Conservation (phyloP, 1,140 invertebrate species). For the Drosophila elegans region DNA sequence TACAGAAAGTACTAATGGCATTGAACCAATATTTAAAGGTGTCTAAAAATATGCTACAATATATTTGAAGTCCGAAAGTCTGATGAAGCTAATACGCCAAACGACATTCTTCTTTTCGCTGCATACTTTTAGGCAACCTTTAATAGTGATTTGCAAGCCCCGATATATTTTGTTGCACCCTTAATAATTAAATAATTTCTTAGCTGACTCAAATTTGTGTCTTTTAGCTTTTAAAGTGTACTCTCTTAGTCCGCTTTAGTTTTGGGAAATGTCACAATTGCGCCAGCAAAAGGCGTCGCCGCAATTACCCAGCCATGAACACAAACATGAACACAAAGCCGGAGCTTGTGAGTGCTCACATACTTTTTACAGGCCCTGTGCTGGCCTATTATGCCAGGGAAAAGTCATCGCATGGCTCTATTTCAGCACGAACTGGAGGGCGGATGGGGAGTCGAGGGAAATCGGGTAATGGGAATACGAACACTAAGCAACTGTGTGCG, state of each 20-base stretch:
- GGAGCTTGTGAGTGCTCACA: constrained; percentile 39
- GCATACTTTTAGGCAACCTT: too few relatives aligned
- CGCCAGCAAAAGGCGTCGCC: constrained; percentile 75
- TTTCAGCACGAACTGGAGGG: constrained; percentile 53
- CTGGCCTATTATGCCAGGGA: constrained; percentile 58
- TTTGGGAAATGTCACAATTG: constrained; percentile 60
- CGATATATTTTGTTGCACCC: too few relatives aligned
- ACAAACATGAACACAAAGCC: constrained; percentile 25
- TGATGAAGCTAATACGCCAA: too few relatives aligned
- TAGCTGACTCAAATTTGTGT: not conserved
- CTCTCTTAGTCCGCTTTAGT: constrained; percentile 21
- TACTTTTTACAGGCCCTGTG: constrained; percentile 58
- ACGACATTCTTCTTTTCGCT: too few relatives aligned
- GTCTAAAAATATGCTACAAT: too few relatives aligned
- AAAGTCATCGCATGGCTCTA: constrained; percentile 63
- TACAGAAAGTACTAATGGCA: too few relatives aligned
- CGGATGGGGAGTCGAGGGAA: not conserved
- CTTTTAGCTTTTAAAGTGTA: not conserved
- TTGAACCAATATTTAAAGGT: too few relatives aligned
- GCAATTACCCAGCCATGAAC: constrained; percentile 65
- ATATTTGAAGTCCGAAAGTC: too few relatives aligned
- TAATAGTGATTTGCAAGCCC: too few relatives aligned
- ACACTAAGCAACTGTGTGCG: constrained; percentile 49
- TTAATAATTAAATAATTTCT: too few relatives aligned
- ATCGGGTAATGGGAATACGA: constrained; percentile 18